Base-by-base conservation (phyloP, 35 echinoderm and acorn worm species). In the Lytechinus variegatus region DNA sequence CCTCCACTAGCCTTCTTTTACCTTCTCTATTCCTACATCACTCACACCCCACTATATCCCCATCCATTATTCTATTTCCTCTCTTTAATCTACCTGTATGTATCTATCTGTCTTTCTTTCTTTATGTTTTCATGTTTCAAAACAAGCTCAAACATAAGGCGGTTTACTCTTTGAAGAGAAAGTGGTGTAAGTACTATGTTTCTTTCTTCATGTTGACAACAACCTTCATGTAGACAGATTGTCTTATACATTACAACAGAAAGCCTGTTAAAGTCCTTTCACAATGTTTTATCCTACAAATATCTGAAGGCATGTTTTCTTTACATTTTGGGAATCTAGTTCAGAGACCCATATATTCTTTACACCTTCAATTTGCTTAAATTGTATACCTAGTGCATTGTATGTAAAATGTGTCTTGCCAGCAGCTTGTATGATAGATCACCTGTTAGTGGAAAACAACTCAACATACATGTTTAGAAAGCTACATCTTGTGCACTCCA, bases 321-420 rank as follows among this genome's bases (percentile, higher is more conserved):
- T 79, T 79, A 79, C 66, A 79, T 79, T 79, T 79, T 24, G n/a
- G 66, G n/a, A 72, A 79, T n/a, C 66, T 79, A 79, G 66, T 79
- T 79, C 66, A 79, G 66, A 79, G 66, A 79, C 66, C 66, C 19
- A 79, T 79, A 79, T 79, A 79, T 79, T 79, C 66, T 79, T 79
- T 79, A 58, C 66, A 79, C 66, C 7, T 79, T 79, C 66, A 79
- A 7, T 79, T 79, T 79, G 66, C 66, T 79, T 79, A 16, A 5
- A 79, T 79, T 79, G 12, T 79, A 79, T 79, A n/a, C 66, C n/a
- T 79, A 5, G 66, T n/a, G 8, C 66, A 79, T 79, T 16, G 14
- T 24, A 79, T 79, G 66, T 79, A 16, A 79, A 79, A 79, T 79
- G 7, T 16, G 66, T 24, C n/a, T 0, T 79, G 66, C 66, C 66